Base-by-base conservation (phyloP, 2,888 invertebrate genomes). In the Cremastinae sp. region DNA sequence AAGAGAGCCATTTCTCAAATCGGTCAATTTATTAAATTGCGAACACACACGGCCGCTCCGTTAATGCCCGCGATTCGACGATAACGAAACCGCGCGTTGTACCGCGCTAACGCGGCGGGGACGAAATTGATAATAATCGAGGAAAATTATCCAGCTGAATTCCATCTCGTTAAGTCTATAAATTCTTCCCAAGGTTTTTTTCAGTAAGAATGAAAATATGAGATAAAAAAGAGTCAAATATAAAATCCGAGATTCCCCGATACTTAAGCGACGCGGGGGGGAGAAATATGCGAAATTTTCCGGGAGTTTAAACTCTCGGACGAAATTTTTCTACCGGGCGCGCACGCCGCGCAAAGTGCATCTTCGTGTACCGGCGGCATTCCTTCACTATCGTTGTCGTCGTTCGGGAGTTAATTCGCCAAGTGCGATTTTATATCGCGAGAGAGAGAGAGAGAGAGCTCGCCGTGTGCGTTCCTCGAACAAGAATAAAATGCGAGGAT, bases 311-410 rank as follows among this genome's bases (percentile, higher is more conserved):
- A 9, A 49, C 53, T 65, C 41, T 28, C 28, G 10, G 53, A n/a
- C n/a, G n/a, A n/a, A 68, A 59, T 38, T 61, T 65, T 61, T 41
- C 36, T 51, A 20, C 18, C 22, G 16, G 10, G 36, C 62, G 34
- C 12, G 68, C 22, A 64, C 53, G 38, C 14, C 61, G 68, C 58
- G 64, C 76, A 76, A 76, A 76, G 76, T 76, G 76, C 76, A 76
- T 76, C 76, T 65, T 34, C 76, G 69, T 76, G 76, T 76, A 51
- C 41, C 66, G 36, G 47, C 73, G 36, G 53, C 73, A 76, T 76
- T 76, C 76, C 76, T 49, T 12, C 10, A 53, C 28, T 76, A 75
- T 56, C 72, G 66, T 72, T 28, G 14, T 64, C 38, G 58, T 73
- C 69, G 75, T 64, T 69, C 69, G 59, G 54, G 20, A 65, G 68